phyloP scores from a whole-genome alignment of 2,113 vertebrate genomes.

The Mobula birostris region DNA sequence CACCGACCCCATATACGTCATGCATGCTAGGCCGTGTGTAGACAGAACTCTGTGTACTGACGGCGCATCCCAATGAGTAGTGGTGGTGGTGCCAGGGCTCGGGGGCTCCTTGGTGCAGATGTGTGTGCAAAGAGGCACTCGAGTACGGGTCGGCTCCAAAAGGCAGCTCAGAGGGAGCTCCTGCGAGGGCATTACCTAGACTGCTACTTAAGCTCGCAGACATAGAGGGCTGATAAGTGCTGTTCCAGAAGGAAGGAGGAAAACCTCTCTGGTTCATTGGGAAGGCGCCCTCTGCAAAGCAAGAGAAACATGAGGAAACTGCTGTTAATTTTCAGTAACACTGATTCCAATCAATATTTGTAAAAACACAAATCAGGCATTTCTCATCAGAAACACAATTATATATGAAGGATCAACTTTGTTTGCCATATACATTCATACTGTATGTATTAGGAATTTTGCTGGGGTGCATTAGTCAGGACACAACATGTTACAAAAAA shows the following conservation, averaged over 20 bases:
- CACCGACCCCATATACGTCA: conserved; percentile 74
- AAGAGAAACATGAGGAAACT: conserved; percentile 25
- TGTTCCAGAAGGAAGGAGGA: conserved; percentile 96
- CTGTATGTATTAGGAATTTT: too few species aligned
- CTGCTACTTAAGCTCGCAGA: conserved; percentile 55
- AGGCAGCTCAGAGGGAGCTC: conserved; percentile 73
- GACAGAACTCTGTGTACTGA: conserved; percentile 68
- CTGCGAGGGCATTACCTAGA: conserved; percentile 64
- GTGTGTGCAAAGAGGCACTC: conserved; percentile 72
- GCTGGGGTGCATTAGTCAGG: too few species aligned
- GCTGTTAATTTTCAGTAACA: not conserved
- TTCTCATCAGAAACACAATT: not conserved
- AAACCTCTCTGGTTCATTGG: conserved; percentile 95
- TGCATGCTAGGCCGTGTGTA: conserved; percentile 76
- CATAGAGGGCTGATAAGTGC: conserved; percentile 77
- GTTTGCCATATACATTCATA: too few species aligned
- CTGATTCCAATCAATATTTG: not conserved
- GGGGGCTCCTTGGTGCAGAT: conserved; percentile 79
- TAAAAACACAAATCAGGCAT: not conserved
- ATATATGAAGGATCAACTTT: not conserved
- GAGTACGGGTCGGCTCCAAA: conserved; percentile 81
- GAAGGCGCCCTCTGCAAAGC: conserved; percentile 72
- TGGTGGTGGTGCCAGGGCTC: conserved; percentile 87
- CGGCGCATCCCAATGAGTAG: conserved; percentile 72
- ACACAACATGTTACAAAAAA: too few species aligned